Conservation (phyloP, 1,140 invertebrate genomes). For the Hirudo medicinalis region DNA sequence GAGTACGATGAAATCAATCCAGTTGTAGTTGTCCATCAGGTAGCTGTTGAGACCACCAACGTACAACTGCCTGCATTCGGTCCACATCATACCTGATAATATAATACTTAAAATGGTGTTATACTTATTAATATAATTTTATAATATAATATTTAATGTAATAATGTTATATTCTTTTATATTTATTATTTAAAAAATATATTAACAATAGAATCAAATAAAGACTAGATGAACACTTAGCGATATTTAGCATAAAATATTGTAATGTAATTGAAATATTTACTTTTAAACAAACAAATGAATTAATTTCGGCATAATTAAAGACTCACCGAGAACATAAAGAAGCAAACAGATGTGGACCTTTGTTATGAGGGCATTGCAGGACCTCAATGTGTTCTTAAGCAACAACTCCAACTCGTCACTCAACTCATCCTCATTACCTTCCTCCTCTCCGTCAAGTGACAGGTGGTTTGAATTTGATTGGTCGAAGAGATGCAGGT, state of each 20-base stretch:
- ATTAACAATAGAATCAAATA: too few species aligned
- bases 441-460: slow-evolving; percentile 29
- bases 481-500: too few species aligned
- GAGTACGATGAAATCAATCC: slow-evolving; percentile 38
- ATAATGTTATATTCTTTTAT: too few species aligned
- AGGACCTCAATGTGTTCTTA: slow-evolving; percentile 36
- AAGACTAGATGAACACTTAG: too few species aligned
- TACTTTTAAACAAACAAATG: not conserved
- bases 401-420: slow-evolving; percentile 34
- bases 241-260: too few species aligned
- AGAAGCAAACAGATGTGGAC: slow-evolving; percentile 38
- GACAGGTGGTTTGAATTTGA: not conserved
- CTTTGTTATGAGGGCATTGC: slow-evolving; percentile 36
- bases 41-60: slow-evolving; percentile 35
- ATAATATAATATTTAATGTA: too few species aligned
- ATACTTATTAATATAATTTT: too few species aligned
- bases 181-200: too few species aligned
- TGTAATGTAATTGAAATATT: too few species aligned
- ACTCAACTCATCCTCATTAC: slow-evolving; percentile 23
- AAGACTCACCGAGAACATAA: slow-evolving; percentile 36
- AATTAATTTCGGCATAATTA: not conserved
- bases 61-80: slow-evolving; percentile 40
- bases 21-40: slow-evolving; percentile 38
- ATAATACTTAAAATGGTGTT: too few species aligned
- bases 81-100: slow-evolving; percentile 36